These are phyloP conservation scores for Hypercompe scribonia DNA, from an alignment of 2,888 invertebrate species.

Conservation along the genomic window DNA sequence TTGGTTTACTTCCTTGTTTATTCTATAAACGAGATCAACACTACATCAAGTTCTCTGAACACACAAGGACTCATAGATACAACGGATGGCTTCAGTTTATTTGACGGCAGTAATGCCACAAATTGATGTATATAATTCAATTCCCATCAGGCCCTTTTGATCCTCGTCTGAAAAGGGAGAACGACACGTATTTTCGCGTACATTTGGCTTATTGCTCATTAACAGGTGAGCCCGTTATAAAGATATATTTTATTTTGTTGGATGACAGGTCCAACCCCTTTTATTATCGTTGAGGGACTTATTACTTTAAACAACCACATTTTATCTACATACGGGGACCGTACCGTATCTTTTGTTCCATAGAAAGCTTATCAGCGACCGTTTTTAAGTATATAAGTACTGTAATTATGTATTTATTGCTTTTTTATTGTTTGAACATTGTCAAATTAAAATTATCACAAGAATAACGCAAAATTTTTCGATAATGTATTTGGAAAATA, in stretches of 20 bases:
- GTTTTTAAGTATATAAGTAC: background rate
- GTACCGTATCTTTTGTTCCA: background rate
- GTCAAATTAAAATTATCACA: background rate
- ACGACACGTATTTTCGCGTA: slow-evolving; percentile 12
- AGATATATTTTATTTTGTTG: slow-evolving; percentile 11
- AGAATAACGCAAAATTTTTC: background rate
- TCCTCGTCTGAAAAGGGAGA: slow-evolving; percentile 22
- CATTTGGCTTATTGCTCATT: slow-evolving; percentile 24
- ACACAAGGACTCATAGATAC: slow-evolving; percentile 9
- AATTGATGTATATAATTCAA: slow-evolving; percentile 47
- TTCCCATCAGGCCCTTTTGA: slow-evolving; percentile 32
- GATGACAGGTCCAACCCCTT: slow-evolving; percentile 13
- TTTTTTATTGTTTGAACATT: background rate
- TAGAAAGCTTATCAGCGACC: background rate
- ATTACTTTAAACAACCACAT: slow-evolving; percentile 7
- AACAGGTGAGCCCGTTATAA: slow-evolving; percentile 12
- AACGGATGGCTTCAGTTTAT: slow-evolving; percentile 25
- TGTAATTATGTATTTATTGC: background rate
- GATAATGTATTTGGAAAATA: too few relatives aligned
- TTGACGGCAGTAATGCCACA: slow-evolving; percentile 34
- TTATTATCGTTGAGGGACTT: slow-evolving; percentile 11
- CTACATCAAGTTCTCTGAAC: slow-evolving; percentile 4
- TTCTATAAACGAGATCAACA: background rate
- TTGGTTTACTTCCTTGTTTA: background rate
- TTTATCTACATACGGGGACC: background rate